Base-by-base conservation (phyloP, 2,888 invertebrate species). In the Cryptophagus acutangulus region DNA sequence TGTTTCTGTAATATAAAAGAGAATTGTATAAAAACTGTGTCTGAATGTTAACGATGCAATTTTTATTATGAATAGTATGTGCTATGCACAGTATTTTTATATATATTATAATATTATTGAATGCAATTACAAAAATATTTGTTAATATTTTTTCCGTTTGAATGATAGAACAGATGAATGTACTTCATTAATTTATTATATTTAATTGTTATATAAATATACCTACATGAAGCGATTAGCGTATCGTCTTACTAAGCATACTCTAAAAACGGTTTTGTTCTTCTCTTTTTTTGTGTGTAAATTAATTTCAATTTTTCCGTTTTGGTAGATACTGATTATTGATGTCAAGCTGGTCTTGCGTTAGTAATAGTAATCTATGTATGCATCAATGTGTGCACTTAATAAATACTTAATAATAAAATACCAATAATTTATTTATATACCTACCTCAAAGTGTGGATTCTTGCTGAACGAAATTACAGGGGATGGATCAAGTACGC, bases 261-360 rank as follows among this genome's bases (percentile, higher is more conserved):
- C n/a, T n/a, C n/a, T n/a, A n/a, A n/a, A n/a, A n/a, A 24, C 24
- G n/a, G n/a, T 42, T 33, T n/a, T n/a, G n/a, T n/a, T 5, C 31
- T 31, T 9, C 15, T 16, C 20, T 49, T 57, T 52, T 52, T 52
- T 51, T 53, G 55, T 55, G 54, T 55, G 54, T 57, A n/a, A n/a
- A n/a, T 53, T 51, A 46, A 47, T 55, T 52, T 56, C 48, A 14
- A 28, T 55, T n/a, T n/a, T n/a, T n/a, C n/a, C n/a, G n/a, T n/a
- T n/a, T n/a, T n/a, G n/a, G 51, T 63, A 64, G 63, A 62, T 61
- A 58, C 65, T 65, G 61, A 61, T 60, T 58, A 61, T 66, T 63
- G 61, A 66, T 66, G 65, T 66, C 66, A 66, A 67, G 67, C 67
- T 59, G 67, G 67, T 62, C 67, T 67, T 67, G 66, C 59, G 61